Base-by-base conservation (phyloP, 2,888 invertebrate genomes). In the Zelleria hepariella region DNA sequence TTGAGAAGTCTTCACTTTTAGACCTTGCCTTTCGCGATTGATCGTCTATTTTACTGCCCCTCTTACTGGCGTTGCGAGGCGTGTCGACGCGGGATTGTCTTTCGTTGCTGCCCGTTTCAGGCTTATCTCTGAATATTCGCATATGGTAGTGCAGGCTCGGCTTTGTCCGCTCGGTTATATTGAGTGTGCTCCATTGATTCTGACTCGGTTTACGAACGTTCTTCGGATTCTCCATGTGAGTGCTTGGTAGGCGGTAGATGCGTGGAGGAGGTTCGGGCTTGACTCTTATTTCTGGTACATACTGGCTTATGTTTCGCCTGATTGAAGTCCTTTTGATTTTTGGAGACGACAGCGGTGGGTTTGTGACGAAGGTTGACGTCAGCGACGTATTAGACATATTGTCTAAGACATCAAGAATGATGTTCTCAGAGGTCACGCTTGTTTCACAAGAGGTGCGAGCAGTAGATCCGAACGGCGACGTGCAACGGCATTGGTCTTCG, bases 391-490 rank as follows among this genome's bases (percentile, higher is more conserved):
- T 80, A 8, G 87, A 82, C 26, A 90, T 85, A 69, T 91, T 90
- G 64, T 70, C 68, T 15, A 88, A 82, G 18, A 90, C 90, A 32
- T 90, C 90, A 0, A 90, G 82, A 62, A 88, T 84, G 55, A 80
- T 69, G 66, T 89, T 91, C 66, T 91, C 91, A 1, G 91, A 91
- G 5, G 90, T 90, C 4, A 90, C 88, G 63, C 91, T 90, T 5
- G 88, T 86, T 58, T 90, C 91, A 65, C 91, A 91, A 2, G 93
- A 93, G 26, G 93, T 92, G 62, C 93, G 84, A 1, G 94, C 93
- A 0, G 93, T 93, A 2, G 93, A 93, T 15, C 92, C 93, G 70
- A 94, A 94, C 0, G 94, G 93, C 1, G 94, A 94, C 0, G 92
- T 92, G 72, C 93, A 94, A 62, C 92, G 90, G 72, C 94, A 94